phyloP scores from a whole-genome alignment of 2,113 vertebrate genomes.

The Artemisiospiza belli region DNA sequence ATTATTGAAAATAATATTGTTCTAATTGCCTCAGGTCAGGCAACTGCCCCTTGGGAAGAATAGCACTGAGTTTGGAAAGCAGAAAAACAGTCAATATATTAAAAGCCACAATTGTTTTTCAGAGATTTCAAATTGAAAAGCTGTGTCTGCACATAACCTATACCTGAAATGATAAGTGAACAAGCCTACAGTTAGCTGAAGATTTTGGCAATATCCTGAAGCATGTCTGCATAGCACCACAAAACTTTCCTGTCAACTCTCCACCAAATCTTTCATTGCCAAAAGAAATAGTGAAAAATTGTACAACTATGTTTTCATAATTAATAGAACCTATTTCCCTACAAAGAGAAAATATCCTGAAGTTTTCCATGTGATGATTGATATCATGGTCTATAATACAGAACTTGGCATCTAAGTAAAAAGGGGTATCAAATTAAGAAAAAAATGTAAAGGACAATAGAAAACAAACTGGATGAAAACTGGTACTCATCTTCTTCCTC shows the following conservation, averaged over 20 bases:
- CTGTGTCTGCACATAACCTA: background rate
- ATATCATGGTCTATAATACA: background rate
- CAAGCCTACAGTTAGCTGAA: background rate
- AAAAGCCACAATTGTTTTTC: background rate
- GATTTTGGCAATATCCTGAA: background rate
- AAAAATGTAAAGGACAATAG: background rate
- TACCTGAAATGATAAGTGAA: background rate
- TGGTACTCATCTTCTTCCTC: background rate
- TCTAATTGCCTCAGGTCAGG: background rate
- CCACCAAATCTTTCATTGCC: background rate
- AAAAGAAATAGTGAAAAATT: background rate
- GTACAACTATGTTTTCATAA: background rate
- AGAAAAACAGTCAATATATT: background rate
- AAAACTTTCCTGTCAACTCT: background rate
- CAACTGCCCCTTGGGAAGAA: background rate
- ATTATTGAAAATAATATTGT: background rate
- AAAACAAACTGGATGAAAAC: background rate
- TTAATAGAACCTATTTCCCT: background rate
- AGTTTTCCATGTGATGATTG: background rate
- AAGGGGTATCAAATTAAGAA: background rate
- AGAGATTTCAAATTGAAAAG: background rate
- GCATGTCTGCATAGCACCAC: background rate
- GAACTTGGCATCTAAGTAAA: background rate
- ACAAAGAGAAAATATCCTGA: background rate
- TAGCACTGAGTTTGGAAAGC: background rate